Percentiles rank a stretch among this genome's conserved stretches.
Evolutionary conservation across 2,888 invertebrate genomes (phyloP).

Genomic region (Craniophora ligustri): DNA sequence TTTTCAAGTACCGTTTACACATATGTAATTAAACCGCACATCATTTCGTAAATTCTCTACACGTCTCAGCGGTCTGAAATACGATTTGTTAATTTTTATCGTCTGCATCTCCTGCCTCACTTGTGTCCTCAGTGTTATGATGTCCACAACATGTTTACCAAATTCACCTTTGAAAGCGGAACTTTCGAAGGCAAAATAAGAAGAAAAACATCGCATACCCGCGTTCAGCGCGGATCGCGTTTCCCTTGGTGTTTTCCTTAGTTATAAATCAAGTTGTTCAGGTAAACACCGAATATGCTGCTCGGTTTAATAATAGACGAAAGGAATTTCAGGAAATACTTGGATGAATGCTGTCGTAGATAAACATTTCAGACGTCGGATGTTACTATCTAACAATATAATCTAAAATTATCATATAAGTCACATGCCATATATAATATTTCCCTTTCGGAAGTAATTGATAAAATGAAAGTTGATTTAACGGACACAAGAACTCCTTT

Average conservation of each 20-base stretch:
- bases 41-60: too few species aligned
- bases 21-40: too few species aligned
- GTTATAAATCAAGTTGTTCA: constrained; percentile 30
- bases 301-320: constrained; percentile 34
- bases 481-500: too few species aligned
- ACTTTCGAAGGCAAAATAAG: constrained; percentile 1
- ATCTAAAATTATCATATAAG: constrained; percentile 32
- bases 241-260: constrained; percentile 16
- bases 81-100: too few species aligned
- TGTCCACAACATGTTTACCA: constrained; percentile 25
- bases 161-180: constrained; percentile 4
- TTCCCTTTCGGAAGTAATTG: too few species aligned
- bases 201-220: constrained; percentile 31
- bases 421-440: too few species aligned
- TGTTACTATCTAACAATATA: constrained; percentile 28
- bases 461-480: too few species aligned
- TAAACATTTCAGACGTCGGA: constrained; percentile 37
- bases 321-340: constrained; percentile 34
- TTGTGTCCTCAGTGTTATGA: too few species aligned
- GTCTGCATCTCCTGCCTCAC: too few species aligned
- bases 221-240: constrained; percentile 9
- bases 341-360: constrained; percentile 20
- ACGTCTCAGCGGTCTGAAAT: too few species aligned
- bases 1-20: too few species aligned
- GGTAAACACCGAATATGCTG: constrained; percentile 40